A percentile compares a stretch with the other conserved stretches of the same genome.
Evolutionary conservation across 2,888 invertebrate species (phyloP).

Genomic region (Synergus gifuensis): DNA sequence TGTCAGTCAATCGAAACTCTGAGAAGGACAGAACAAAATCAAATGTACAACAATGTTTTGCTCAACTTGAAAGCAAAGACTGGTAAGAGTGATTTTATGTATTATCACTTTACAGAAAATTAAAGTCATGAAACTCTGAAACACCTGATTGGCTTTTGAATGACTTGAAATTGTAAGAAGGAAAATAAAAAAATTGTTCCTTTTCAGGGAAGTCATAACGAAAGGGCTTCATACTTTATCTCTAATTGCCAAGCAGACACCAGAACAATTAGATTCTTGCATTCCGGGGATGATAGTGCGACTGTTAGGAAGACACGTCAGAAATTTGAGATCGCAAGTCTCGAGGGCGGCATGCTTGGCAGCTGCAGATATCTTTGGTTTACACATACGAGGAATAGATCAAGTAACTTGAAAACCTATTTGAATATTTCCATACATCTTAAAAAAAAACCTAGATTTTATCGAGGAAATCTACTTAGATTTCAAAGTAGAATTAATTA

Average conservation of each 20-base stretch:
- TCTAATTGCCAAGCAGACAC: slow-evolving; percentile 84
- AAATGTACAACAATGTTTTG: slow-evolving; percentile 82
- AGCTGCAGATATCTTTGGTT: slow-evolving; percentile 88
- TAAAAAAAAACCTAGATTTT: too few species aligned
- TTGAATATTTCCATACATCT: too few species aligned
- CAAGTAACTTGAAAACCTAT: slow-evolving; percentile 61
- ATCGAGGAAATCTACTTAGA: not conserved
- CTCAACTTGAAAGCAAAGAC: slow-evolving; percentile 85
- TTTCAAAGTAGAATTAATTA: not conserved
- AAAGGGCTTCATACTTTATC: slow-evolving; percentile 85
- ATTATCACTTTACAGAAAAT: too few species aligned
- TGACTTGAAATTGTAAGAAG: too few species aligned
- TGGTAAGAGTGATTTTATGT: slow-evolving; percentile 78
- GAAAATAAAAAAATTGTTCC: not conserved
- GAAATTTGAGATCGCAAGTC: slow-evolving; percentile 95
- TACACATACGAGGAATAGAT: slow-evolving; percentile 77
- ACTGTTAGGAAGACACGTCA: slow-evolving; percentile 87
- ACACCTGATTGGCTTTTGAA: too few species aligned
- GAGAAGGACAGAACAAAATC: slow-evolving; percentile 84
- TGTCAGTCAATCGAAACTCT: slow-evolving; percentile 70
- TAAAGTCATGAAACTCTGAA: too few species aligned
- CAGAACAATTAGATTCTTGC: slow-evolving; percentile 82
- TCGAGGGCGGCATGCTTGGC: slow-evolving; percentile 92
- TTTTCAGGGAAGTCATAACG: slow-evolving; percentile 85
- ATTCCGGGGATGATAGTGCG: slow-evolving; percentile 84